These are phyloP conservation scores for Eurystomus glaucurus DNA, from an alignment of 2,797 vertebrate genomes.

Conservation along the genomic window DNA sequence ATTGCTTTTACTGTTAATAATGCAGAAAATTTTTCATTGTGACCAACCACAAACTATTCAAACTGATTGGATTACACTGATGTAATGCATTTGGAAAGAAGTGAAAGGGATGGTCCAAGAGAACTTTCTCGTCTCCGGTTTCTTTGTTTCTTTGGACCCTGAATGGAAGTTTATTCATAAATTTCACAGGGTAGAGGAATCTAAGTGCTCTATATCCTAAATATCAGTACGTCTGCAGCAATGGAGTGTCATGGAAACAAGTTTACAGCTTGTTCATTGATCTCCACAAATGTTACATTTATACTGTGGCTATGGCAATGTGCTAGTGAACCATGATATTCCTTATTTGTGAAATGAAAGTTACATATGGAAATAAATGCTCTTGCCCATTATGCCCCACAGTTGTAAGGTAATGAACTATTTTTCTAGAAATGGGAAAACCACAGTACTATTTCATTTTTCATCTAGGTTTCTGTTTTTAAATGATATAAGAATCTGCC, in stretches of 20 bases:
- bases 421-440: neutral
- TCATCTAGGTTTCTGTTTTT: neutral
- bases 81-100: neutral
- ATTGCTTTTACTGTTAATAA: slow-evolving; percentile 38
- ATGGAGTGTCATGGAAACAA: neutral
- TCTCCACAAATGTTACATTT: neutral
- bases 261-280: neutral
- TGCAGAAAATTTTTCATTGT: slow-evolving; percentile 13
- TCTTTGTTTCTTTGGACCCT: neutral
- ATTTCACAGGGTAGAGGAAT: neutral
- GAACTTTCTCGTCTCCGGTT: neutral
- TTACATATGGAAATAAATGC: neutral
- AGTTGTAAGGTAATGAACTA: neutral
- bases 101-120: neutral
- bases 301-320: neutral
- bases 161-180: neutral
- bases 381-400: neutral
- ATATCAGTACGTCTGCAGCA: neutral
- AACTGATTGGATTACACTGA: neutral
- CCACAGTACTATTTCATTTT: neutral
- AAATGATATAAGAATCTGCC: neutral
- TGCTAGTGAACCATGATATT: neutral
- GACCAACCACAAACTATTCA: neutral
- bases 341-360: neutral
- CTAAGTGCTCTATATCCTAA: neutral